Evolutionary conservation across 1,140 invertebrate species (phyloP).

Genomic region (Drosophila navojoa): DNA sequence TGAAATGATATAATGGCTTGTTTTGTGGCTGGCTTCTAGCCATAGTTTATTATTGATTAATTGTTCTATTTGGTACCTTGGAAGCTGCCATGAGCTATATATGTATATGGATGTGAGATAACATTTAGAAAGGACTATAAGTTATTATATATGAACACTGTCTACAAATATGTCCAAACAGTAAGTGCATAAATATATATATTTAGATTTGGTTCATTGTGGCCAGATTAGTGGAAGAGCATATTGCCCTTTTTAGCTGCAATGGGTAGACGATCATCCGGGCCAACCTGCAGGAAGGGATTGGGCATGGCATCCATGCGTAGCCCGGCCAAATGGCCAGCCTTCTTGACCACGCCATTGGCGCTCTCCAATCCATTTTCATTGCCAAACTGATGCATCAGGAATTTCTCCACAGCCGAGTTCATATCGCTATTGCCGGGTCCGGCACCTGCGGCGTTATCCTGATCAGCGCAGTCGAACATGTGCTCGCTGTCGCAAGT

Average conservation of each 20-base stretch:
- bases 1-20: neutral
- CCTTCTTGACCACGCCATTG: constrained; percentile 91
- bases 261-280: constrained; percentile 92
- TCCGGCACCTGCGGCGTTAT: constrained; percentile 66
- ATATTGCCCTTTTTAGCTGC: constrained; percentile 94
- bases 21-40: constrained; percentile 51
- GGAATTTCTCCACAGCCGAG: constrained; percentile 84
- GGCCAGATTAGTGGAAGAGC: constrained; percentile 83
- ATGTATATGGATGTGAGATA: constrained; percentile 32
- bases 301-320: constrained; percentile 85
- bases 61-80: constrained; percentile 35
- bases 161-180: constrained; percentile 15
- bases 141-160: constrained; percentile 52
- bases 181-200: constrained; percentile 8
- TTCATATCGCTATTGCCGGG: constrained; percentile 69
- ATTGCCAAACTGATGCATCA: constrained; percentile 85
- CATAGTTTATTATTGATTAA: constrained; percentile 62
- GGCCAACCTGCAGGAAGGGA: constrained; percentile 87
- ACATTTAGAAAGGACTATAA: constrained; percentile 57
- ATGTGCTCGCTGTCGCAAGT: constrained; percentile 99
- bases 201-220: constrained; percentile 1
- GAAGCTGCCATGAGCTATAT: constrained; percentile 36
- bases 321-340: constrained; percentile 81
- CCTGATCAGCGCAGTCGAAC: constrained; percentile 92
- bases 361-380: constrained; percentile 85